Percentiles rank a stretch among this genome's conserved stretches.
These are phyloP conservation scores for Paragorgia papillata DNA, from an alignment of 92 coral and sea anemone genomes.

Conservation along the genomic window DNA sequence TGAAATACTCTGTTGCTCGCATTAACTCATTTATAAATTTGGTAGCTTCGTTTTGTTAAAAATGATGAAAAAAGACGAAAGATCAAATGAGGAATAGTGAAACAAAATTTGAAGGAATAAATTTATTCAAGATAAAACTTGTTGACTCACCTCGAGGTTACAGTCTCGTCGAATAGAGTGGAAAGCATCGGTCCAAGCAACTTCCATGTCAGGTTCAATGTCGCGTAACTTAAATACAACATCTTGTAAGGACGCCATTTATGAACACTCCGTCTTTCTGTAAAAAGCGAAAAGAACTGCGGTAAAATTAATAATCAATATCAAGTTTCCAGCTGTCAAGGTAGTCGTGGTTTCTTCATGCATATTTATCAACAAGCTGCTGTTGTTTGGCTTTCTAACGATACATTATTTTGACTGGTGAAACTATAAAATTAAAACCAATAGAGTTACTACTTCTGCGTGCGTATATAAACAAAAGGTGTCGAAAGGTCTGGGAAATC, in stretches of 20 bases:
- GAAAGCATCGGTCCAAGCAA: constrained; percentile 64
- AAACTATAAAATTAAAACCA: too few relatives aligned
- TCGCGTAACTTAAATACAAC: constrained; percentile 63
- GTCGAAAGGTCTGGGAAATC: too few relatives aligned
- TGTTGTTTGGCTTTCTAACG: background rate
- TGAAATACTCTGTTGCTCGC: too few relatives aligned
- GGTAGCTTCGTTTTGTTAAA: too few relatives aligned
- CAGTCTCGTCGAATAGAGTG: constrained; percentile 32
- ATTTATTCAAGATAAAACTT: background rate
- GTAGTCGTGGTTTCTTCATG: background rate
- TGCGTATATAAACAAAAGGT: too few relatives aligned
- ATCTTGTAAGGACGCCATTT: constrained; percentile 40
- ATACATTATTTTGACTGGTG: background rate
- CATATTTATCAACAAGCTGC: constrained; percentile 26
- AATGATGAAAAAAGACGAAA: too few relatives aligned
- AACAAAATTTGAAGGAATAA: background rate
- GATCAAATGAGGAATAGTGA: background rate
- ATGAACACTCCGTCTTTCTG: background rate
- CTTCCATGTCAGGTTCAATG: constrained; percentile 53
- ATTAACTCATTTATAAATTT: too few relatives aligned
- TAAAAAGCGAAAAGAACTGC: background rate
- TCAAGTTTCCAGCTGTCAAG: constrained; percentile 23
- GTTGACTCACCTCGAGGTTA: constrained; percentile 61
- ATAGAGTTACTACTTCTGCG: too few relatives aligned
- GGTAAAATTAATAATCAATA: constrained; percentile 21